Evolutionary conservation across 2,888 invertebrate species (phyloP).

Genomic region (Pharmacophagus antenor): DNA sequence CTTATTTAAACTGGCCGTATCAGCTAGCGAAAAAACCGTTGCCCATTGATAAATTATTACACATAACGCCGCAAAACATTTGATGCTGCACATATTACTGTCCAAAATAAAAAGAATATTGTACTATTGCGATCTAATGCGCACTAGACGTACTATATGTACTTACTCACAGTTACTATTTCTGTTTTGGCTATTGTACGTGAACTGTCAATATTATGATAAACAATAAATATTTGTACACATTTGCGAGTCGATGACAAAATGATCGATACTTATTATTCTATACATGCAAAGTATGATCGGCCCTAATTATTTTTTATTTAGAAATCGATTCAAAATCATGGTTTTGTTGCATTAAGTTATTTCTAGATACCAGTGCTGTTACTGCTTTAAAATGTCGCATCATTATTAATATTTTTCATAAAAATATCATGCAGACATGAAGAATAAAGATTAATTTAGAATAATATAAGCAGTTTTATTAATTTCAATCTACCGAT

Average conservation of each 20-base stretch:
- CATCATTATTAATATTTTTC: background rate
- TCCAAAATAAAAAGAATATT: background rate
- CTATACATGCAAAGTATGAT: background rate
- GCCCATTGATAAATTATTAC: conserved; percentile 7
- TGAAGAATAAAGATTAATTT: no score
- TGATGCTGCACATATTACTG: background rate
- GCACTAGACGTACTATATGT: background rate
- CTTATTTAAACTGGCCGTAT: background rate
- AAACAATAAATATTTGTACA: conserved; percentile 13
- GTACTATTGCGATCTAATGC: background rate
- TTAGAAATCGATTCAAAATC: background rate
- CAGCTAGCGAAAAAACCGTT: background rate
- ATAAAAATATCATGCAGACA: background rate
- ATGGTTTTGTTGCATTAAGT: background rate
- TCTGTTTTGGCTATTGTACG: conserved; percentile 10
- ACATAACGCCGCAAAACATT: background rate
- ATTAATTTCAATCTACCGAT: no score
- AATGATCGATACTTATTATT: background rate
- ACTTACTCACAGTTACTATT: background rate
- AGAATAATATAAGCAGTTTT: no score
- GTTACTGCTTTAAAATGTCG: background rate
- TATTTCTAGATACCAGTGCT: no score
- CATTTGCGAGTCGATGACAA: conserved; percentile 7
- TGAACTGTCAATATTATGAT: conserved; percentile 9
- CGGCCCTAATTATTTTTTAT: background rate